Conservation (phyloP, 2,888 invertebrate species). For the Alcis repandata region DNA sequence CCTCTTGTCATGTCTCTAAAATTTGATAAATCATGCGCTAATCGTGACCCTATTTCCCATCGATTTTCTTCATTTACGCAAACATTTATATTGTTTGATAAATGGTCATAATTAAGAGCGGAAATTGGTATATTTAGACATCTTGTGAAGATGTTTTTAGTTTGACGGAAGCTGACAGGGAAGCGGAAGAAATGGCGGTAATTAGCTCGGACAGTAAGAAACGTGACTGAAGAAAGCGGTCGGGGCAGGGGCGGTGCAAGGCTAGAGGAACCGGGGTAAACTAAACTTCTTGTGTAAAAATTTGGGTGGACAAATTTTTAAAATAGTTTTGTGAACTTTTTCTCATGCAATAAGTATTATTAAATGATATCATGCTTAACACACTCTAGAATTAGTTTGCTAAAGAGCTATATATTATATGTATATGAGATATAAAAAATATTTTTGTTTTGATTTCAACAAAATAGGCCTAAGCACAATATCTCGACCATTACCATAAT, state of each 20-base stretch:
- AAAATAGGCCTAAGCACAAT: too few relatives aligned
- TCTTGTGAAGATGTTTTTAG: constrained; percentile 28
- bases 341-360: neutral
- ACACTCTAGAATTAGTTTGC: too few relatives aligned
- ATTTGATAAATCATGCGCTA: too few relatives aligned
- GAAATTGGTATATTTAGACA: constrained; percentile 44
- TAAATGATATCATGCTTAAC: neutral
- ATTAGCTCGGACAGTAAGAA: constrained; percentile 57
- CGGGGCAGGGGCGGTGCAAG: constrained; percentile 25
- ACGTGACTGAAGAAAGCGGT: constrained; percentile 35
- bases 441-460: too few relatives aligned
- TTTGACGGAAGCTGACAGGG: constrained; percentile 31
- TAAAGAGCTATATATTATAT: too few relatives aligned
- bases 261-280: neutral
- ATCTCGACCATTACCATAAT: neutral
- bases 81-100: constrained; percentile 28
- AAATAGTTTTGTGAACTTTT: too few relatives aligned
- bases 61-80: neutral
- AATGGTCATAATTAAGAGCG: constrained; percentile 45
- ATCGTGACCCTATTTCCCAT: neutral
- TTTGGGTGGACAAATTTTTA: too few relatives aligned
- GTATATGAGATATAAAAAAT: too few relatives aligned
- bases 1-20: too few relatives aligned
- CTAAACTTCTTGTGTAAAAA: too few relatives aligned
- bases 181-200: constrained; percentile 58